Percentiles rank a stretch among this genome's conserved stretches.
phyloP scores from a whole-genome alignment of 2,113 vertebrate genomes.

The Chionodraco myersi region DNA sequence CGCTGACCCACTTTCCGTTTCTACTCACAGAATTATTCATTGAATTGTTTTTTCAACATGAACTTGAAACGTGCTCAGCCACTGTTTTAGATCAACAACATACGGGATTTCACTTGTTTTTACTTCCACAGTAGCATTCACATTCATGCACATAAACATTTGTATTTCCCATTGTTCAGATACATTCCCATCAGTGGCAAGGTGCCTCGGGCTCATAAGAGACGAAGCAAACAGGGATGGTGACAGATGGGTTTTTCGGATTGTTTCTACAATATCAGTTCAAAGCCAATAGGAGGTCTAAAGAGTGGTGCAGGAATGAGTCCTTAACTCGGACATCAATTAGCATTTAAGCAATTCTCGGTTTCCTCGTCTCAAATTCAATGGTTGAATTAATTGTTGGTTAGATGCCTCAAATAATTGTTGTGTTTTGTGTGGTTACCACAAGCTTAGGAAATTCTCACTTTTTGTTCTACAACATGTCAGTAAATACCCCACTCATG shows the following conservation, averaged over 20 bases:
- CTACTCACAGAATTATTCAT: background rate
- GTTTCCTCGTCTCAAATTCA: no score
- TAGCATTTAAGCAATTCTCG: no score
- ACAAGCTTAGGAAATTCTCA: no score
- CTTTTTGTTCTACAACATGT: no score
- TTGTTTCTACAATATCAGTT: background rate
- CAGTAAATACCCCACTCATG: no score
- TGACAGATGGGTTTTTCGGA: background rate
- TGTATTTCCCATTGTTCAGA: background rate
- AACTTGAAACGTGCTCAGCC: background rate
- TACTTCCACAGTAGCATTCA: background rate
- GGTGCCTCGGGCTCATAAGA: background rate
- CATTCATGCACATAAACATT: background rate
- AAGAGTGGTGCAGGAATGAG: no score
- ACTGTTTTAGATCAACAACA: background rate
- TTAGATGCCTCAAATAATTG: no score
- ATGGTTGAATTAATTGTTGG: no score
- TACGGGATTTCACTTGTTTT: background rate
- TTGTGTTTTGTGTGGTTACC: no score
- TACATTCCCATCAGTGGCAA: background rate
- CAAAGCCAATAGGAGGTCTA: background rate
- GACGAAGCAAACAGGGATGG: no score
- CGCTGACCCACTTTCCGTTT: slow-evolving; percentile 40
- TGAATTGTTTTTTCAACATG: slow-evolving; percentile 18
- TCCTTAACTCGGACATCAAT: no score